A percentile compares a stretch with the other conserved stretches of the same genome.
phyloP scores from a whole-genome alignment of 2,797 vertebrate species.

The Meda fulgida region DNA sequence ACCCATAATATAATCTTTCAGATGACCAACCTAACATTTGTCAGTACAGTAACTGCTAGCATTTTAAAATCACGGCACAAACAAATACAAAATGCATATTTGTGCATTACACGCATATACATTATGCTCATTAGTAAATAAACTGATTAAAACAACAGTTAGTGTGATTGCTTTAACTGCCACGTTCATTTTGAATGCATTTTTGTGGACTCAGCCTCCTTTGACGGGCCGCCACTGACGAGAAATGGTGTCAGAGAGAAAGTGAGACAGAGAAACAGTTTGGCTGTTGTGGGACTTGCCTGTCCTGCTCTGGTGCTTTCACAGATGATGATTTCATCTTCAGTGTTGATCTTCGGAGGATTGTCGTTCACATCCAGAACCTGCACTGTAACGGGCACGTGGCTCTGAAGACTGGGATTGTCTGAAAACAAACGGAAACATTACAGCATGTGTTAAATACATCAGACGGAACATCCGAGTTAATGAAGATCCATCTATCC shows the following conservation, averaged over 20 bases:
- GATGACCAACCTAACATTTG: not conserved
- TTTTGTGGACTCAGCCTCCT: not conserved
- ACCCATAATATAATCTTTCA: not conserved
- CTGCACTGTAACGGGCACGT: constrained; percentile 87
- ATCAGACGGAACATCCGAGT: not conserved
- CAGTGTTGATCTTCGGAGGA: constrained; percentile 85
- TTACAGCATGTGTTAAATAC: not conserved
- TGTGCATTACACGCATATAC: not conserved
- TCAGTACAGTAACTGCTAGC: not conserved
- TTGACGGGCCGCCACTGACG: not conserved
- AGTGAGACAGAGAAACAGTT: constrained; percentile 17
- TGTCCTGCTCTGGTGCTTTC: constrained; percentile 92
- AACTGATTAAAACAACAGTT: not conserved
- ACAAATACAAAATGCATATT: not conserved
- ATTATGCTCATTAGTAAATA: not conserved
- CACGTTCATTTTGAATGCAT: constrained; percentile 22
- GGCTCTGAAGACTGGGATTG: constrained; percentile 87
- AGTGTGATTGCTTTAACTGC: not conserved
- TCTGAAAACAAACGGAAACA: constrained; percentile 77
- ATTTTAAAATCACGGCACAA: not conserved
- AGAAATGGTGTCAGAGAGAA: not conserved
- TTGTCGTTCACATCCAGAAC: constrained; percentile 97
- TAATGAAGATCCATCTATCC: not conserved
- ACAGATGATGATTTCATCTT: constrained; percentile 92
- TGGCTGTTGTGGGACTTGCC: constrained; percentile 74